Evolutionary conservation across 1,140 invertebrate species (phyloP), one percentile per base, ranked within the genome.

Genomic region (Calliphora vicina): DNA sequence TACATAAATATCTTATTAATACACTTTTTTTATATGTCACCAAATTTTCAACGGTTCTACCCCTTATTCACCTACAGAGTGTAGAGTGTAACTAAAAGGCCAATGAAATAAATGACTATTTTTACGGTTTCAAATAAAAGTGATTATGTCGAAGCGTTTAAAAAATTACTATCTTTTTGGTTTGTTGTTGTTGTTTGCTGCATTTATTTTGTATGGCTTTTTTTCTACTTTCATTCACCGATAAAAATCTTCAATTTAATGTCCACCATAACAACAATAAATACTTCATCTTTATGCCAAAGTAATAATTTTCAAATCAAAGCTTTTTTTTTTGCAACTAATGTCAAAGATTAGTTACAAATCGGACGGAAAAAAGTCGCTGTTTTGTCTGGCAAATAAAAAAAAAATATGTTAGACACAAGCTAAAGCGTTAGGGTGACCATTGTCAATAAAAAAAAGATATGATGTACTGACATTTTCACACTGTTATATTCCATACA

Each of bases 261-360:
- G n/a, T 76, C 73, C 73, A 76, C 73, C 73, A 35, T 76, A 29
- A 76, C 27, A 35, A 27, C 20, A 29, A 76, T 76, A 76, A 76
- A 76, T 76, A 76, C 73, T 76, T 76, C 73, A 76, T 76, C 73
- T 76, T 76, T 76, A 35, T n/a, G 29, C 27, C 35, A 20, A 76
- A 42, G 29, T 76, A 76, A 76, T 35, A 76, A 76, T 76, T 76
- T 76, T 76, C 73, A 29, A 76, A 76, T 76, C 73, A 76, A 76
- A 76, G 27, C 29, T 27, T 76, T 76, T 29, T 29, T n/a, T 26
- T 27, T 25, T 73, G 25, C 27, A 76, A 76, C 27, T 76, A 76
- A 76, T 76, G 73, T 76, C 73, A 76, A 76, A 76, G 73, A 76
- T 76, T 76, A 76, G 35, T 35, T 15, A 42, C 50, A 76, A 76